Evolutionary conservation across 1,140 invertebrate species (phyloP).

Genomic region (Penaeus indicus): DNA sequence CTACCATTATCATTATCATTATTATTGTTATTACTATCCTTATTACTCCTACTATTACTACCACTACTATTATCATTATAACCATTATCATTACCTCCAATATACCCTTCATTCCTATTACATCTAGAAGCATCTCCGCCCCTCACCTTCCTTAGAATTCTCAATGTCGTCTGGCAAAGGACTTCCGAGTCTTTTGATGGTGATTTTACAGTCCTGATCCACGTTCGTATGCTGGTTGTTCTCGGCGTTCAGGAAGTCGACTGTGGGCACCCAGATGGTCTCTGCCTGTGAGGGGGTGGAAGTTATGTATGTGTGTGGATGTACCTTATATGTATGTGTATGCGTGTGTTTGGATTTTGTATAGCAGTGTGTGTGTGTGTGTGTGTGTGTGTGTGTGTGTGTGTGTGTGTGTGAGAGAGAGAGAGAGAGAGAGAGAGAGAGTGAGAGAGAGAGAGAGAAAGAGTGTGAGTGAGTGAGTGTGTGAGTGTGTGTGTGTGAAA

Average conservation of each 20-base stretch:
- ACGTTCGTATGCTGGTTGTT: background rate
- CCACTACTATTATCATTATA: too few relatives aligned
- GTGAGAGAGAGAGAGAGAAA: too few relatives aligned
- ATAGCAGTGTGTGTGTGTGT: background rate
- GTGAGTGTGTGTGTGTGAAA: background rate
- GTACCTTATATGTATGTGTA: background rate
- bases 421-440: too few relatives aligned
- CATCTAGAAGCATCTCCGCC: too few relatives aligned
- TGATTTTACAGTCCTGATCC: background rate
- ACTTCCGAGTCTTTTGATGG: background rate
- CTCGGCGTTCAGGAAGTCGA: slow-evolving; percentile 11
- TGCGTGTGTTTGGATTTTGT: background rate
- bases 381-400: background rate
- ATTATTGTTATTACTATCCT: too few relatives aligned
- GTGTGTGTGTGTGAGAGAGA: too few relatives aligned
- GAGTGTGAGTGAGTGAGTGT: too few relatives aligned
- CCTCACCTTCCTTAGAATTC: slow-evolving; percentile 1
- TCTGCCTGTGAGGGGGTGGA: background rate
- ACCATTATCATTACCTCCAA: background rate
- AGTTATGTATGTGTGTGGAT: background rate
- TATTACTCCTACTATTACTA: too few relatives aligned
- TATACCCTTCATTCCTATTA: background rate
- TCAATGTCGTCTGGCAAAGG: background rate
- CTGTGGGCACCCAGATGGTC: background rate
- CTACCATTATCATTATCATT: too few relatives aligned